These are phyloP conservation scores for Hyles euphorbiae DNA, from an alignment of 1,140 invertebrate species.

Conservation along the genomic window DNA sequence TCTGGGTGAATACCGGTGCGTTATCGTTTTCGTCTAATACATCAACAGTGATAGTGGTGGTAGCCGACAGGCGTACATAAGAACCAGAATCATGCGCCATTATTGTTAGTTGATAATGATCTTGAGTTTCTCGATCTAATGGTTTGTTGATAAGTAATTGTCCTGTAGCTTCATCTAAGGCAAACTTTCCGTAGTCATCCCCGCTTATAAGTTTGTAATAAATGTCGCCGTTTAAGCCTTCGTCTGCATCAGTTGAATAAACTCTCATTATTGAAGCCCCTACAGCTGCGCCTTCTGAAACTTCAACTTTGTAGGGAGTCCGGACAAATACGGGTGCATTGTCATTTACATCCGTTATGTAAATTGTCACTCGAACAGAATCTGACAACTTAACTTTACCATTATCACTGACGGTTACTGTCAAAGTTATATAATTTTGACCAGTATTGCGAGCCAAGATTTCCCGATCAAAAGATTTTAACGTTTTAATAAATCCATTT, in stretches of 20 bases:
- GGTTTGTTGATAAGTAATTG: constrained; percentile 85
- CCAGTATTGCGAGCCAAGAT: constrained; percentile 84
- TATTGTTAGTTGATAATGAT: constrained; percentile 87
- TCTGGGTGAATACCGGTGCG: constrained; percentile 86
- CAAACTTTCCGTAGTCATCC: constrained; percentile 88
- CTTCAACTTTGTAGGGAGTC: constrained; percentile 88
- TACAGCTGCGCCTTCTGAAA: constrained; percentile 87
- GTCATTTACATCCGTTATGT: constrained; percentile 94
- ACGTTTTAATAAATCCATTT: constrained; percentile 94
- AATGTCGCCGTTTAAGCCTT: constrained; percentile 93
- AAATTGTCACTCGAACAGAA: constrained; percentile 92
- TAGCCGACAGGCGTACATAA: constrained; percentile 80
- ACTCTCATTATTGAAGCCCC: constrained; percentile 90
- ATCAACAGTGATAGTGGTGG: constrained; percentile 86
- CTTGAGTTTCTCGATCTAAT: constrained; percentile 91
- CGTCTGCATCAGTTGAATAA: constrained; percentile 91
- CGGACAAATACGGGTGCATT: constrained; percentile 91
- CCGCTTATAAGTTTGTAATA: constrained; percentile 89
- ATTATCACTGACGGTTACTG: constrained; percentile 92
- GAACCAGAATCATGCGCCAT: constrained; percentile 89
- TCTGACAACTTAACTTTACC: constrained; percentile 87
- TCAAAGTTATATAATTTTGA: constrained; percentile 86
- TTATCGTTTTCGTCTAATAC: constrained; percentile 97
- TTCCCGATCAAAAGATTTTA: constrained; percentile 91
- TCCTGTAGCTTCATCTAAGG: constrained; percentile 91